Base-by-base conservation (phyloP, 1,140 invertebrate species). In the Spodoptera litura region DNA sequence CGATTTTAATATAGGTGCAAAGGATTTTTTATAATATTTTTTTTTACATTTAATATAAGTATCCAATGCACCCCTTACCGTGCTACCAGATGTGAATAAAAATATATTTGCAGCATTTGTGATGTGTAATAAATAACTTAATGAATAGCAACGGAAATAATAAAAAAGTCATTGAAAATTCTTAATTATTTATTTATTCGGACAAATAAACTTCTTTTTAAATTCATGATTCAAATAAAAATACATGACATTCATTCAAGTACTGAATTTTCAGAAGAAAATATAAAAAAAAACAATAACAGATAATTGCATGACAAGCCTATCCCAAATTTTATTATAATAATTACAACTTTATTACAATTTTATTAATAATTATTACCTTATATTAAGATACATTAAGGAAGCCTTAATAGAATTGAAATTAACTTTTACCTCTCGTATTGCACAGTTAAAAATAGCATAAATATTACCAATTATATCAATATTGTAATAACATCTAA, bases 151-250 rank as follows among this genome's bases (percentile, higher is more conserved):
- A 15, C 0, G 13, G 61, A 38, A 49, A 52, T 13, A 70, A 70
- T 70, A 84, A 85, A 90, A 88, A 86, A 75, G 25, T 35, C 35
- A 44, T 75, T 86, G 79, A 90, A 93, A 94, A 90, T 91, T 93
- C 89, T 93, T 94, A 92, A 87, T 88, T 91, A 91, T 91, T 94
- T 91, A 91, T 91, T 94, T 93, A 94, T 89, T 92, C 88, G 87
- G 90, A 92, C 86, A 92, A 92, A 94, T 88, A 87, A 89, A 88
- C 85, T 86, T 88, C 86, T 74, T 88, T 87, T 88, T 89, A 89
- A 86, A 76, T 83, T 90, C 81, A 81, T 83, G 83, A 86, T 86
- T 82, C 86, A 86, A 85, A 85, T 78, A 25, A 88, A 88, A 85
- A 83, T 83, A 85, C 78, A 83, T 66, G 70, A 79, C 53, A 56